Evolutionary conservation across 2,888 invertebrate species (phyloP).

Genomic region (Amorpha juglandis): DNA sequence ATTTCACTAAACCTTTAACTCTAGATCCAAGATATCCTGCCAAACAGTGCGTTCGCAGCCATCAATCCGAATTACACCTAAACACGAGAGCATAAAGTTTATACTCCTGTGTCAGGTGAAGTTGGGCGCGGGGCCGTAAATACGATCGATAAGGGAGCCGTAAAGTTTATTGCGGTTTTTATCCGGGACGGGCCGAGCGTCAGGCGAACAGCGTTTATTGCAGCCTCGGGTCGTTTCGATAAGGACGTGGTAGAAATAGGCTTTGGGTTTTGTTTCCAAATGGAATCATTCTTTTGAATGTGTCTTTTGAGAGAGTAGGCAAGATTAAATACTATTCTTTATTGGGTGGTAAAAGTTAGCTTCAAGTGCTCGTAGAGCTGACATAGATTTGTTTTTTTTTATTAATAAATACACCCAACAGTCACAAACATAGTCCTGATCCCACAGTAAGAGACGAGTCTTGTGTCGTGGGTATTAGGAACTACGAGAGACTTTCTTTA

Average conservation of each 20-base stretch:
- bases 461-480: too few species aligned
- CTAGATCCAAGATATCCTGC: conserved; percentile 10
- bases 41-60: neutral
- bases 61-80: conserved; percentile 46
- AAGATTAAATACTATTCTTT: too few species aligned
- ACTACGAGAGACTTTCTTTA: too few species aligned
- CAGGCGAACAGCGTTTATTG: conserved; percentile 27
- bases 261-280: neutral
- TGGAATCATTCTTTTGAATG: neutral
- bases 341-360: too few species aligned
- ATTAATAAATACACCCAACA: too few species aligned
- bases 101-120: conserved; percentile 43
- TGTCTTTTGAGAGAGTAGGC: neutral
- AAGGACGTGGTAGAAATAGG: neutral
- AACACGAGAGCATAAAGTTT: conserved; percentile 47
- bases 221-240: conserved; percentile 1
- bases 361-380: too few species aligned
- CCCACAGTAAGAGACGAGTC: too few species aligned
- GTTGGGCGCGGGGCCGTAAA: conserved; percentile 24
- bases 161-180: conserved; percentile 30
- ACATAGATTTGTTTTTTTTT: too few species aligned
- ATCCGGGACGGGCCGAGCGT: conserved; percentile 22
- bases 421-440: too few species aligned
- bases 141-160: conserved; percentile 22
- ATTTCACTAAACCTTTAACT: conserved; percentile 14